Evolutionary conservation across 2,888 invertebrate species (phyloP), one percentile per base, ranked within the genome.

Genomic region (Pseudanteris insignis): DNA sequence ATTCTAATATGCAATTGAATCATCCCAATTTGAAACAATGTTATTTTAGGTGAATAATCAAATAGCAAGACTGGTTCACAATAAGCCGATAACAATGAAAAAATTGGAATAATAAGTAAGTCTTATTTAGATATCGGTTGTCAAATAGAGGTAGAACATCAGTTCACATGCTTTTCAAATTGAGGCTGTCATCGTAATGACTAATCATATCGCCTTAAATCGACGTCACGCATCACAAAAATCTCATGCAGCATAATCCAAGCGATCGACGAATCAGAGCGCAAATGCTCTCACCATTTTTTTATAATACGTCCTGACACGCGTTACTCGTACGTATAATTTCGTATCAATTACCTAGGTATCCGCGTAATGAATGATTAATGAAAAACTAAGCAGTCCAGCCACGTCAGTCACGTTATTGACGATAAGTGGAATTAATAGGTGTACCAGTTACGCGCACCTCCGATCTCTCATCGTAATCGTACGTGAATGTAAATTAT

Each of bases 401-500:
- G n/a, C 21, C 10, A 41, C 34, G 41, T 51, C 34, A 36, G 21
- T 36, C n/a, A n/a, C 2, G 29, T 24, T 33, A 36, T 41, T 33
- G 34, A 21, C 12, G 2, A 15, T 21, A n/a, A 46, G 1, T 14
- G 21, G 46, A 18, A 36, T 33, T 29, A 34, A 50, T 11, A 14
- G 25, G 25, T 24, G 53, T 44, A 37, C 53, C 12, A 43, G 34
- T 36, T 43, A 36, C 18, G n/a, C 6, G 15, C 12, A 26, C 11
- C 33, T 28, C 2, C 12, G 12, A 3, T 26, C 8, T 29, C 26
- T 41, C 26, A 5, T 14, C 12, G 8, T 41, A 24, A 34, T 53
- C 41, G 44, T 43, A 12, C 15, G 29, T 36, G 26, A 59, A 41
- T 25, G 43, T 9, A 10, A 48, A 61, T 61, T 54, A 50, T 25